phyloP scores from a whole-genome alignment of 2,888 invertebrate species.

The Noctua comes region DNA sequence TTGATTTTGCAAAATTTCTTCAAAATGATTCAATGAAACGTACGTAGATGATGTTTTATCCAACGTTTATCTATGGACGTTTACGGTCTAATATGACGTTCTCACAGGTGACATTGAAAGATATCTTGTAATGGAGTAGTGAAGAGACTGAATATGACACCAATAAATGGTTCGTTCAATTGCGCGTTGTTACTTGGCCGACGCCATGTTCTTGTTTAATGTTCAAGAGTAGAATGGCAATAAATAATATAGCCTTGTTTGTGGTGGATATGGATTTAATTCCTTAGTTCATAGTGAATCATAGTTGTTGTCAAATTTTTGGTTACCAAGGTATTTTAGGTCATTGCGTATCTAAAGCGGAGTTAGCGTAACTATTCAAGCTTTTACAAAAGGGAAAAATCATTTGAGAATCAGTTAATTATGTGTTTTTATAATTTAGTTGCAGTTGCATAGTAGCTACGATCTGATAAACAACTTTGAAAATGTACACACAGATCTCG shows the following conservation, averaged over 20 bases:
- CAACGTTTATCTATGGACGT: not conserved
- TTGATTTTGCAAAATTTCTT: not conserved
- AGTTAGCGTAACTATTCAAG: not conserved
- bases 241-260: not conserved
- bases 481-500: not conserved
- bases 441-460: not conserved
- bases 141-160: not conserved
- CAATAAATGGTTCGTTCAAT: constrained; percentile 5
- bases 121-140: not conserved
- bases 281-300: not conserved
- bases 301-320: too few species aligned
- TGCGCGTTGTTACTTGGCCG: not conserved
- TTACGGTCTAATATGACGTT: not conserved
- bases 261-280: not conserved
- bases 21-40: not conserved
- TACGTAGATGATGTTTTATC: not conserved
- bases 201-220: not conserved
- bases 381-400: not conserved
- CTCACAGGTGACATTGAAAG: not conserved
- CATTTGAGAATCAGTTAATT: not conserved
- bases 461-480: not conserved
- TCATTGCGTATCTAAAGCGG: not conserved
- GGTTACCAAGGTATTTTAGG: not conserved
- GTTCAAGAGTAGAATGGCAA: not conserved
- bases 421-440: not conserved